Evolutionary conservation across 2,797 vertebrate species (phyloP), one percentile per base, ranked within the genome.

Genomic region (Arctocebus calabarensis): DNA sequence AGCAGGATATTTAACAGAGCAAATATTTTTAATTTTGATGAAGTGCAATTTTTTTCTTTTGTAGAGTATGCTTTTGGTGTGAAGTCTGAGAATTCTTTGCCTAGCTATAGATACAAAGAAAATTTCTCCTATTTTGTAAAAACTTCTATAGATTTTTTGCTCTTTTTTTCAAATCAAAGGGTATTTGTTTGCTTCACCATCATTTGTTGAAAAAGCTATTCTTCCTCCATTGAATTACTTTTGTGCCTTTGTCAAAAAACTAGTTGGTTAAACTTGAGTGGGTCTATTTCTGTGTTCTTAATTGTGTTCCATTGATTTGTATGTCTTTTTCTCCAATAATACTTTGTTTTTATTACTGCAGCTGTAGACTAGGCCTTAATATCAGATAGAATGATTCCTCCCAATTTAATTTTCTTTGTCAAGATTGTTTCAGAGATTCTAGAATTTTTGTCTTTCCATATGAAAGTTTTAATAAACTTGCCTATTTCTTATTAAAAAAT

Each of bases 211-310:
- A 94, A 91, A 77, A 40, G 13, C 55, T 84, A 0, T 87, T 93
- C 43, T 82, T 71, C 27, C 52, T 93, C 17, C 43, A 55, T 19
- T 84, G 78, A 85, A 34, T 94, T 89, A 55, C 52, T 75, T 68
- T 79, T 82, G 16, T 9, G 71, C 52, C 55, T 95, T 89, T 90
- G 81, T 82, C 74, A 96, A 86, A 94, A 78, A 74, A n/a, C 79
- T 32, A 81, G 19, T 74, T 75, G 27, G 19, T 19, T 88, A 1
- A 37, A 74, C 77, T 79, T 78, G 23, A 10, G 8, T 79, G 7
- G 19, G 19, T 92, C 62, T 82, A n/a, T 86, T 77, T 92, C 27
- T 71, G 7, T 17, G 22, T 87, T 83, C 32, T 82, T 17, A 87
- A 64, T 95, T 83, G 7, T 59, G 10, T 88, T 88, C 19, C 37